Percentiles rank a stretch among this genome's conserved stretches.
phyloP scores from a whole-genome alignment of 2,113 vertebrate genomes.

The Etheostoma spectabile region DNA sequence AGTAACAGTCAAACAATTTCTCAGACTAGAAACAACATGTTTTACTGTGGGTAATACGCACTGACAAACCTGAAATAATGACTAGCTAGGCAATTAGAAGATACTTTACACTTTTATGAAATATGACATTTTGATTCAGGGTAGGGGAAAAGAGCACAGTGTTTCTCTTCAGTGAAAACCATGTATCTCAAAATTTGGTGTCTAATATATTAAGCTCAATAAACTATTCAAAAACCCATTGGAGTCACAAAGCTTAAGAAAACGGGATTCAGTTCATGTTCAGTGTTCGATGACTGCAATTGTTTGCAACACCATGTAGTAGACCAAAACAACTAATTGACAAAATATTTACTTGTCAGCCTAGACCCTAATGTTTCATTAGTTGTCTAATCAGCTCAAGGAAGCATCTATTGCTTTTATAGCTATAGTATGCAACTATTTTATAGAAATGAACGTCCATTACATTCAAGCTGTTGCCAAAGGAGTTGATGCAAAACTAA shows the following conservation, averaged over 20 bases:
- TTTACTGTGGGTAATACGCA: not conserved
- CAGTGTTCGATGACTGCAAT: not conserved
- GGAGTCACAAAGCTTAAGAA: not conserved
- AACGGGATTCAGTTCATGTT: not conserved
- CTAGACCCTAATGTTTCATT: not conserved
- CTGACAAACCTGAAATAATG: not conserved
- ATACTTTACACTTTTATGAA: not conserved
- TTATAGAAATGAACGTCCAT: too few relatives aligned
- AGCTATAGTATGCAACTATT: too few relatives aligned
- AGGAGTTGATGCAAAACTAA: too few relatives aligned
- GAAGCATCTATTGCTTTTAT: slow-evolving; percentile 3
- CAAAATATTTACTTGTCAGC: not conserved
- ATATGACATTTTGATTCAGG: not conserved
- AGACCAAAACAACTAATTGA: not conserved
- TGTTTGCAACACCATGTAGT: too few relatives aligned
- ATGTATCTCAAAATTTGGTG: not conserved
- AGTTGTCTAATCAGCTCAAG: not conserved
- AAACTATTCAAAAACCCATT: too few relatives aligned
- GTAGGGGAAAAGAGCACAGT: not conserved
- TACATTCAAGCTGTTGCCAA: too few relatives aligned
- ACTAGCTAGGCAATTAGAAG: not conserved
- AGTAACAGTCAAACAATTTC: not conserved
- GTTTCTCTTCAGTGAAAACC: not conserved
- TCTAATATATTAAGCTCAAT: too few relatives aligned
- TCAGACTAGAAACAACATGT: not conserved